These are phyloP conservation scores for Zaprionus inermis DNA, from an alignment of 1,140 invertebrate genomes.

Conservation along the genomic window DNA sequence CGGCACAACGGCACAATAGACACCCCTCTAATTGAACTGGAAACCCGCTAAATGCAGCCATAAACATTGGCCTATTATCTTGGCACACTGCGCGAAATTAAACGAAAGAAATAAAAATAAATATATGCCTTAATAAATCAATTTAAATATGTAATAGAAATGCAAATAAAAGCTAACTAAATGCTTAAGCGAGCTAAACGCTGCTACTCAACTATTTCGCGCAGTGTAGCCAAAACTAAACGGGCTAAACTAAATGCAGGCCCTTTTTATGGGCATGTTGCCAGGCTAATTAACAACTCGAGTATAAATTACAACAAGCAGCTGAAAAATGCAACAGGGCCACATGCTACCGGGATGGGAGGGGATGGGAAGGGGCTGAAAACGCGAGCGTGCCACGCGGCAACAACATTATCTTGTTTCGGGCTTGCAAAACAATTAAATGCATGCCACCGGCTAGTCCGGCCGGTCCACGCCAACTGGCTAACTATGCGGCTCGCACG, in stretches of 20 bases:
- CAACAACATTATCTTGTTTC: background rate
- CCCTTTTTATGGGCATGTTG: slow-evolving; percentile 38
- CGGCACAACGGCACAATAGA: slow-evolving; percentile 57
- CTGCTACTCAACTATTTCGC: background rate
- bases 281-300: slow-evolving; percentile 70
- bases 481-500: slow-evolving; percentile 10
- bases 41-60: slow-evolving; percentile 66
- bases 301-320: slow-evolving; percentile 71
- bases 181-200: too few species aligned
- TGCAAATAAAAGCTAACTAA: background rate
- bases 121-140: background rate
- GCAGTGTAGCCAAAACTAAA: slow-evolving; percentile 14
- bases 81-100: slow-evolving; percentile 42
- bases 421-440: slow-evolving; percentile 68
- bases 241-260: slow-evolving; percentile 11
- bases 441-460: slow-evolving; percentile 47
- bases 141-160: too few species aligned
- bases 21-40: slow-evolving; percentile 72
- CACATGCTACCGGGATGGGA: too few species aligned
- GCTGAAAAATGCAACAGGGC: slow-evolving; percentile 59
- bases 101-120: background rate
- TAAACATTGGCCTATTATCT: slow-evolving; percentile 46
- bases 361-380: background rate
- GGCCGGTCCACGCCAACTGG: background rate
- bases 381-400: background rate